Conservation (phyloP, 1,140 invertebrate genomes). For the Diabrotica virgifera region DNA sequence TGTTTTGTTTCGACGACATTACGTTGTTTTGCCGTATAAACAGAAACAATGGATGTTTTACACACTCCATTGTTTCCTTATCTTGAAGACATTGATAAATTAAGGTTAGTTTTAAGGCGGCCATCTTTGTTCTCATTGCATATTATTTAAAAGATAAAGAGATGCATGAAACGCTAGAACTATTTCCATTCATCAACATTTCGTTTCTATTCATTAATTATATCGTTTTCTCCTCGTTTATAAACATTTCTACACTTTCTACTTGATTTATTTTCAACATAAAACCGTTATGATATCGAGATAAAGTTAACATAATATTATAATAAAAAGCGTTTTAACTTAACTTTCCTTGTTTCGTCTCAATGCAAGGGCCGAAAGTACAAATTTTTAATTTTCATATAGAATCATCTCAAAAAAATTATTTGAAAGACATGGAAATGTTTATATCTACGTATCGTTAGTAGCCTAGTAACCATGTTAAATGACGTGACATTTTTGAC, state of each 20-base stretch:
- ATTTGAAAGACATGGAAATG: no score
- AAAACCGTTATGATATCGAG: background rate
- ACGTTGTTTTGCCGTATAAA: conserved; percentile 45
- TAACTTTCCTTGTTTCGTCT: no score
- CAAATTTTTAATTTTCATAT: no score
- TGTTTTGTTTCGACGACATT: conserved; percentile 40
- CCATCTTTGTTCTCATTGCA: conserved; percentile 43
- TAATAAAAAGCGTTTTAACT: no score
- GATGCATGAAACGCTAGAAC: conserved; percentile 16
- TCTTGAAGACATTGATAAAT: conserved; percentile 51
- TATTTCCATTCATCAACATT: conserved; percentile 23
- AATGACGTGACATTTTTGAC: no score
- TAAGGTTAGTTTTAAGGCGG: conserved; percentile 49
- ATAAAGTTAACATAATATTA: no score
- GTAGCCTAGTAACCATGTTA: no score
- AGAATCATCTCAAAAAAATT: no score
- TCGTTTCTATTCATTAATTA: conserved; percentile 22
- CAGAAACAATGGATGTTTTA: conserved; percentile 48
- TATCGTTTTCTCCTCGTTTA: conserved; percentile 4
- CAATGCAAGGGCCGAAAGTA: no score
- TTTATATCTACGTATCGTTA: no score
- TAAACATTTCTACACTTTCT: background rate
- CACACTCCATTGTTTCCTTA: conserved; percentile 49
- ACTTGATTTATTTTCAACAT: background rate
- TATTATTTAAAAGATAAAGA: conserved; percentile 31